Base-by-base conservation (phyloP, 2,888 invertebrate species). In the Helleia helle region DNA sequence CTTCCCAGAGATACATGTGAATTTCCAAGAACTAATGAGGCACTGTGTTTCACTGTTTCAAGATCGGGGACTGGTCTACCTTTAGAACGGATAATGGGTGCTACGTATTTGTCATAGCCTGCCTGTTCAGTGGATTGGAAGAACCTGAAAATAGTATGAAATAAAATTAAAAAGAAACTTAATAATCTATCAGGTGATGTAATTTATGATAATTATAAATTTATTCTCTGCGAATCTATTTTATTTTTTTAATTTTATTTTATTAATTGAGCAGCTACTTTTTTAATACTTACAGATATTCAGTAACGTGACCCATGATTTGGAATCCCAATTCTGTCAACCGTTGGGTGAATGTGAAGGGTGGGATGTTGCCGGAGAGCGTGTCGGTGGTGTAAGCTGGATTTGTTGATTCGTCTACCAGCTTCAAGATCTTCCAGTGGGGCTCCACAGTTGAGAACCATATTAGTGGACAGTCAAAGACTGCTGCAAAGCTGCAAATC, bases 1-100 rank as follows among this genome's bases (percentile, higher is more conserved):
- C 54, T 52, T 1, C 73, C 70, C 2, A 65, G 39, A 0, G 71
- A 63, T 0, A 65, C 65, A 38, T 75, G 71, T 0, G 72, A 65
- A 40, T 71, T 73, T 0, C 64, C 26, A 0, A 74, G 26, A 14
- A 52, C 15, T 4, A 55, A 18, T 2, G 53, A 52, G 1, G 43
- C 50, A 18, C 52, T 55, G 34, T 47, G 44, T 17, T 34, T 42
- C 9, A 47, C 26, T 2, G 48, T 48, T 4, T 42, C 38, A 12
- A 43, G 47, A 5, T 37, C 4, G 11, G 53, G 52, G 13, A 49
- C 31, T 3, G 14, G 13, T 11, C 36, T 29, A 2, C 46, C 47
- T 31, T 40, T 44, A n/a, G 38, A 37, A 1, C 38, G 34, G 1
- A 44, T 44, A 8, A 41, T 41, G 5, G 47, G 44, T 12, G 34